These are phyloP conservation scores for Microtus oregoni DNA, from an alignment of 2,113 vertebrate genomes.

Conservation along the genomic window DNA sequence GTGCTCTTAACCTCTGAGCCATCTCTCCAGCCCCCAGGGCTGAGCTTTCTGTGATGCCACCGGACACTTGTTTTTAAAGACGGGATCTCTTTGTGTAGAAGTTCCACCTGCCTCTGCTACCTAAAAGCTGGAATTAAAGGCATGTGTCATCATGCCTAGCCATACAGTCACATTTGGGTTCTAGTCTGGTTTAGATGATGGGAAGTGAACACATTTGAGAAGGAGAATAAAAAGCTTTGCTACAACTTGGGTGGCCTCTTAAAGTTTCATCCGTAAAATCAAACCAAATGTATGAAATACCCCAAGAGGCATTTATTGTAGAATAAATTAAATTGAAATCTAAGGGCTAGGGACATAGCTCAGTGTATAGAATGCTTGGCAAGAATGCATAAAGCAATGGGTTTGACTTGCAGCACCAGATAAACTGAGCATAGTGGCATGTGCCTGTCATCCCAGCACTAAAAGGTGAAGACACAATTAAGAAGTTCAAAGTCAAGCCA, in stretches of 20 bases:
- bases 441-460: background rate
- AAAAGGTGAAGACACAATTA: background rate
- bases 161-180: background rate
- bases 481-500: background rate
- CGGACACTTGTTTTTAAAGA: background rate
- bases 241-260: background rate
- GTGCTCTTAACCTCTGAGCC: no score
- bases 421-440: background rate
- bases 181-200: background rate
- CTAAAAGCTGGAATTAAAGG: background rate
- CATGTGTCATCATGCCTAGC: background rate
- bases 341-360: background rate
- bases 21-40: no score
- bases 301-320: background rate
- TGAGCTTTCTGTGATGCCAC: background rate
- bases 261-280: constrained; percentile 3
- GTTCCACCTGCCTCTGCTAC: background rate
- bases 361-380: background rate
- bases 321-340: background rate
- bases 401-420: background rate
- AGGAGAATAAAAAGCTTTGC: constrained; percentile 4
- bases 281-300: background rate
- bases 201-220: background rate
- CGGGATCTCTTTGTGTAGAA: background rate
- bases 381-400: background rate